A percentile compares a stretch with the other conserved stretches of the same genome.
Evolutionary conservation across 2,797 vertebrate species (phyloP).

Genomic region (Gila robusta): DNA sequence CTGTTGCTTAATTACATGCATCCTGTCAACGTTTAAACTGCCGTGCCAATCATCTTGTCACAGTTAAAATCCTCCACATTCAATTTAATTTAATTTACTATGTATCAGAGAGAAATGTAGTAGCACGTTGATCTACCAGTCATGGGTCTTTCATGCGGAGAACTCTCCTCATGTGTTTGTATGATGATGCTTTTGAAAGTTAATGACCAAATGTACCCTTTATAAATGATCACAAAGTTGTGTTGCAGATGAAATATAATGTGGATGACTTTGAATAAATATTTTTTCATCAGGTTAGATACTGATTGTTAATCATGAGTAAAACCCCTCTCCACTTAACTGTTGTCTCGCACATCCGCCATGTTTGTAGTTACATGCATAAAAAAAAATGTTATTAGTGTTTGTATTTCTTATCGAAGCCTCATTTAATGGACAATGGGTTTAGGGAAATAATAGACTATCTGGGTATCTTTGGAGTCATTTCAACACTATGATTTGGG

Average conservation of each 20-base stretch:
- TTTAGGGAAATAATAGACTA: background rate
- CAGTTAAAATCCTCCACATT: background rate
- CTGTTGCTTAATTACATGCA: background rate
- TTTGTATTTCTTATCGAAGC: background rate
- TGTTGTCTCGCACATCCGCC: background rate
- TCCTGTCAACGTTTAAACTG: background rate
- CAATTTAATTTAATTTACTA: background rate
- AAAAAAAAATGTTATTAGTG: background rate
- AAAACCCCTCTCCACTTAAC: background rate
- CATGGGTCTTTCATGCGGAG: too few relatives aligned
- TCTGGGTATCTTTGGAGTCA: background rate
- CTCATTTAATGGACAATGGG: background rate
- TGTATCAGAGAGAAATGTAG: too few relatives aligned
- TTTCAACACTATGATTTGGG: background rate
- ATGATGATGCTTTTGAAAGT: too few relatives aligned
- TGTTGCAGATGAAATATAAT: background rate
- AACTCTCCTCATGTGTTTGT: too few relatives aligned
- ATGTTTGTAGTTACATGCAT: background rate
- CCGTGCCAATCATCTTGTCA: background rate
- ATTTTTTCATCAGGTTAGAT: background rate
- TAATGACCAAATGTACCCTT: background rate
- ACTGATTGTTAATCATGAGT: background rate
- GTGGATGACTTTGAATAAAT: background rate
- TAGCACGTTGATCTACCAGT: too few relatives aligned
- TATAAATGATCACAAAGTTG: background rate